phyloP scores from a whole-genome alignment of 2,797 vertebrate species.

The Chrosomus eos region DNA sequence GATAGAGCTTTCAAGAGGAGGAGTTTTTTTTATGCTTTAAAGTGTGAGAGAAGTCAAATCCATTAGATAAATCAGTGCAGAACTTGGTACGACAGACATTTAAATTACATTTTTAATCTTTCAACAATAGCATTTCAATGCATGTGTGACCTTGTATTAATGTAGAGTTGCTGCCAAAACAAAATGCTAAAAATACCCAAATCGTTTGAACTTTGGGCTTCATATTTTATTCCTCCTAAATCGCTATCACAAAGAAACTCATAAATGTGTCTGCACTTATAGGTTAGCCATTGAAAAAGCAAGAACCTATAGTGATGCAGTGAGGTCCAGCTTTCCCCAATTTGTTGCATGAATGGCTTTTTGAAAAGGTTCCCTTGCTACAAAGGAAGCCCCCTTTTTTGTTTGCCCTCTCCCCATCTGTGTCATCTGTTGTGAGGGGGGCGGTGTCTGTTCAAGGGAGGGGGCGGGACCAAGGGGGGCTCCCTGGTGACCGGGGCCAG shows the following conservation, averaged over 20 bases:
- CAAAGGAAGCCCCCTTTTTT: constrained; percentile 89
- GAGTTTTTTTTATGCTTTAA: constrained; percentile 10
- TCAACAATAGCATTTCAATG: neutral
- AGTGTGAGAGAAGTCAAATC: neutral
- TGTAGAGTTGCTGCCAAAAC: constrained; percentile 21
- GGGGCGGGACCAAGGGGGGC: constrained; percentile 77
- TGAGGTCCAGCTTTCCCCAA: constrained; percentile 84
- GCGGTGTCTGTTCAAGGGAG: constrained; percentile 80
- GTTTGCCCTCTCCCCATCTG: constrained; percentile 95
- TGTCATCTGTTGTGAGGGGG: constrained; percentile 90
- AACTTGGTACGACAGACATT: constrained; percentile 2
- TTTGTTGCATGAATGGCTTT: constrained; percentile 92
- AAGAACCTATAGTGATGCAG: constrained; percentile 76
- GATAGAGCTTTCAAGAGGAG: neutral
- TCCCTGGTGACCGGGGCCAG: constrained; percentile 88
- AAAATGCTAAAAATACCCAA: constrained; percentile 1
- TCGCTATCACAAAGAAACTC: constrained; percentile 62
- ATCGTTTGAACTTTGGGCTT: constrained; percentile 3
- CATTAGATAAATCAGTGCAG: constrained; percentile 25
- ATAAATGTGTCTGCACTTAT: constrained; percentile 81
- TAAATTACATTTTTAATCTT: constrained; percentile 23
- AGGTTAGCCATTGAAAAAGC: constrained; percentile 81
- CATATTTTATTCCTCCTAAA: constrained; percentile 60
- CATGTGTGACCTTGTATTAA: neutral
- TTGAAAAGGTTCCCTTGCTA: constrained; percentile 86